These are phyloP conservation scores for Crambe crambe DNA, from an alignment of 37 sponge, comb jelly and placozoan species.

Conservation along the genomic window DNA sequence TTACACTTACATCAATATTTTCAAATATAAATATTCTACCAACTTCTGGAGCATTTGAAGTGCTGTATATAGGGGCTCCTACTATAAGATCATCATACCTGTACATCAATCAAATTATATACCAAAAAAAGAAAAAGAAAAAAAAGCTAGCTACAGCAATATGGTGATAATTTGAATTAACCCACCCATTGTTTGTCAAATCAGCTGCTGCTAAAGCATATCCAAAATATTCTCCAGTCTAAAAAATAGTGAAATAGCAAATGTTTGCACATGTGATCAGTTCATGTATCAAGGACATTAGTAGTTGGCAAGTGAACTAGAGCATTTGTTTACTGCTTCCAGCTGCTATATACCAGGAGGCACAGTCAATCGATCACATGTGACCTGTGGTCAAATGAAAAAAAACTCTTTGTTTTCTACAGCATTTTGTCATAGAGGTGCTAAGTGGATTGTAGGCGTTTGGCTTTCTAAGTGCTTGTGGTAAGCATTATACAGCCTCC, in stretches of 20 bases:
- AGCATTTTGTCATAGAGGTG: too few species aligned
- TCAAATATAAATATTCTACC: slow-evolving; percentile 21
- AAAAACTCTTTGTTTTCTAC: too few species aligned
- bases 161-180: not conserved
- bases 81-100: slow-evolving; percentile 30
- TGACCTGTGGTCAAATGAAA: too few species aligned
- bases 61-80: slow-evolving; percentile 27
- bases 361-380: too few species aligned
- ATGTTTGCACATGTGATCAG: not conserved
- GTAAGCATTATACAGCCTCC: too few species aligned
- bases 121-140: not conserved
- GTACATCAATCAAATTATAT: not conserved
- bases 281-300: too few species aligned
- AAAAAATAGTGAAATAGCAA: not conserved
- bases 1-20: slow-evolving; percentile 6
- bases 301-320: too few species aligned
- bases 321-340: too few species aligned
- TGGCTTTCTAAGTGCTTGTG: too few species aligned
- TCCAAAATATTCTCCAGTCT: slow-evolving; percentile 57
- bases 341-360: too few species aligned
- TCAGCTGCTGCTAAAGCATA: slow-evolving; percentile 38
- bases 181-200: slow-evolving; percentile 38
- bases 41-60: not conserved
- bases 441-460: too few species aligned
- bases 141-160: not conserved